Evolutionary conservation across 2,113 vertebrate genomes (phyloP).

Genomic region (Caranx melampygus): DNA sequence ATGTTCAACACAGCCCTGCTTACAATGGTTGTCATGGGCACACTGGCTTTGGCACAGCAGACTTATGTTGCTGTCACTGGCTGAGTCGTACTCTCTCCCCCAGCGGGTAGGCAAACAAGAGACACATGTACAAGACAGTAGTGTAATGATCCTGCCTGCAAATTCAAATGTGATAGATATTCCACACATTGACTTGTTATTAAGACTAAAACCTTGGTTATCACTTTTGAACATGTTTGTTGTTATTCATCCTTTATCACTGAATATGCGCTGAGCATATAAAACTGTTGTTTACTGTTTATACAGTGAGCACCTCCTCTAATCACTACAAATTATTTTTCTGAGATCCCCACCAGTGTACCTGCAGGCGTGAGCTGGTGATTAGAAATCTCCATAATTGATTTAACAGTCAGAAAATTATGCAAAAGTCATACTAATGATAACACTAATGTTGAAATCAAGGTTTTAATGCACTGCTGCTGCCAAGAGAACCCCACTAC

Average conservation of each 20-base stretch:
- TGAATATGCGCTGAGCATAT: neutral
- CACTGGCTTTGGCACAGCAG: slow-evolving; percentile 42
- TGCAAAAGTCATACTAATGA: slow-evolving; percentile 48
- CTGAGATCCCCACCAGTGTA: slow-evolving; percentile 39
- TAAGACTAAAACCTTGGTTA: slow-evolving; percentile 11
- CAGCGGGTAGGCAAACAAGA: slow-evolving; percentile 26
- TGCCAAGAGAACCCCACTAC: slow-evolving; percentile 3
- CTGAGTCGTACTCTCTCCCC: slow-evolving; percentile 15
- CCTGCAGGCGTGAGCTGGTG: slow-evolving; percentile 44
- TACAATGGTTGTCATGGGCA: slow-evolving; percentile 68
- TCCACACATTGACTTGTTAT: neutral
- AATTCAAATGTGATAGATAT: slow-evolving; percentile 5
- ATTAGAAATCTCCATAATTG: slow-evolving; percentile 55
- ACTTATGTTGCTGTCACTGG: slow-evolving; percentile 14
- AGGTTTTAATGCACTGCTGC: slow-evolving; percentile 31
- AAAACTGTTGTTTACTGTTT: slow-evolving; percentile 30
- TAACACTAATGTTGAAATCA: slow-evolving; percentile 38
- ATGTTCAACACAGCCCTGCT: slow-evolving; percentile 35
- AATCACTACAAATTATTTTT: slow-evolving; percentile 55
- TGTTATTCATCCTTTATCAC: neutral
- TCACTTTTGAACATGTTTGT: neutral
- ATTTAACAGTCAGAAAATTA: slow-evolving; percentile 52
- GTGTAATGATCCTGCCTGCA: slow-evolving; percentile 6
- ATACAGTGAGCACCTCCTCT: slow-evolving; percentile 21
- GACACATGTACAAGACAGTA: neutral